Evolutionary conservation across 2,797 vertebrate genomes (phyloP).

Genomic region (Sarcoramphus papa): DNA sequence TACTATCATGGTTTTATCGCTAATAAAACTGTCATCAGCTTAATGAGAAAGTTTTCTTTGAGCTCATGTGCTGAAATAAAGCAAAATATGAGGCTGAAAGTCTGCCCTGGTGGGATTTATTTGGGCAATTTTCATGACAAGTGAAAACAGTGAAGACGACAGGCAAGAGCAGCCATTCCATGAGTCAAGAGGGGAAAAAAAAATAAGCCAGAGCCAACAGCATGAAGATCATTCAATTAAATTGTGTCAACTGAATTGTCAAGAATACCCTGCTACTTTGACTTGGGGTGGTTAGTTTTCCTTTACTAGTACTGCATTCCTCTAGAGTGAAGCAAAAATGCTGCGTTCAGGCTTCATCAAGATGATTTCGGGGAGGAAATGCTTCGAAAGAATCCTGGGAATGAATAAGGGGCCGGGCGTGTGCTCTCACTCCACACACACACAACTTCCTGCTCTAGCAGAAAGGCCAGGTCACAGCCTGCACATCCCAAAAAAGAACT

Average conservation of each 20-base stretch:
- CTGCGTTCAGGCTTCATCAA: not conserved
- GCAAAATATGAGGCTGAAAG: not conserved
- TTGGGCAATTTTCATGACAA: not conserved
- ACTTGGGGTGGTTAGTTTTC: not conserved
- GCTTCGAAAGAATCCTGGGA: slow-evolving; percentile 1
- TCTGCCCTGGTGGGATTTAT: not conserved
- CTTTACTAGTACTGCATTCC: not conserved
- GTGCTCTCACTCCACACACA: not conserved
- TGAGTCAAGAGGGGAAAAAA: not conserved
- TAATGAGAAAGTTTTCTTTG: not conserved
- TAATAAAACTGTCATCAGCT: not conserved
- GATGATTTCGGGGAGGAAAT: not conserved
- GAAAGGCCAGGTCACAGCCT: not conserved
- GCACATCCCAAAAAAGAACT: not conserved
- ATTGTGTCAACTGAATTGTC: not conserved
- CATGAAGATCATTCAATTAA: not conserved
- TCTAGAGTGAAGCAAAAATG: not conserved
- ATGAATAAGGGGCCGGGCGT: not conserved
- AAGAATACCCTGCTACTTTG: not conserved
- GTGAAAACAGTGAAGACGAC: not conserved
- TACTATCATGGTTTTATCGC: not conserved
- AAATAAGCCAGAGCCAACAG: not conserved
- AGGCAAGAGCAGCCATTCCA: not conserved
- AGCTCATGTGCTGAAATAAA: not conserved
- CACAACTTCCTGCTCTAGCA: not conserved